These are phyloP conservation scores for Smithornis capensis DNA, from an alignment of 2,113 vertebrate genomes.

Conservation along the genomic window DNA sequence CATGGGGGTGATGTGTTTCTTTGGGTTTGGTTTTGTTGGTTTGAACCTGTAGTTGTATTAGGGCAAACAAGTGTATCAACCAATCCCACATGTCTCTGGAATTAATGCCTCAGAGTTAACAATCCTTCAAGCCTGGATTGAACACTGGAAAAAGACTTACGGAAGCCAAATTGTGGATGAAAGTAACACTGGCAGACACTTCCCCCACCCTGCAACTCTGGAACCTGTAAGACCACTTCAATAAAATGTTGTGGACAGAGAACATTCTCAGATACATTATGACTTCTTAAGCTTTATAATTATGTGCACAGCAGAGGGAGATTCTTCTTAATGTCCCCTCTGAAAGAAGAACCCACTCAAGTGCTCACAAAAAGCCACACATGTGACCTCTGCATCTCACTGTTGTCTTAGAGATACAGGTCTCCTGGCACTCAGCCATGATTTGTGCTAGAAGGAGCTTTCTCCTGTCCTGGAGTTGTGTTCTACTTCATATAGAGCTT, in stretches of 20 bases:
- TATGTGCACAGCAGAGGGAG: not conserved
- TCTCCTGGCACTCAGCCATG: not conserved
- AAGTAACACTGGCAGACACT: not conserved
- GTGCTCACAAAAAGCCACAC: not conserved
- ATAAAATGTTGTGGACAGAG: not conserved
- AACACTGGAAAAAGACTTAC: not conserved
- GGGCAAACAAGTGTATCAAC: not conserved
- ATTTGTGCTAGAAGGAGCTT: not conserved
- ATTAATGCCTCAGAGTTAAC: not conserved
- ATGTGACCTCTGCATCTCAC: not conserved
- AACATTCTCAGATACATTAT: not conserved
- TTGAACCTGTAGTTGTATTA: not conserved
- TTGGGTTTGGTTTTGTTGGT: not conserved
- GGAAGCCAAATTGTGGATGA: not conserved
- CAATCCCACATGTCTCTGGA: not conserved
- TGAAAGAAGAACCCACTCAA: not conserved
- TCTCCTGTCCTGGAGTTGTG: not conserved
- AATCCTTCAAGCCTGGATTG: not conserved
- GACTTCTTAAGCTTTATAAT: not conserved
- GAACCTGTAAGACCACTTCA: not conserved
- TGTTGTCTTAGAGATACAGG: not conserved
- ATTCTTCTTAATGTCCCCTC: not conserved
- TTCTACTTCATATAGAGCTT: not conserved
- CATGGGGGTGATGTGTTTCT: not conserved
- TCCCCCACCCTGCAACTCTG: not conserved